Conservation (phyloP, 2,888 invertebrate genomes). For the Heliconius hortense region DNA sequence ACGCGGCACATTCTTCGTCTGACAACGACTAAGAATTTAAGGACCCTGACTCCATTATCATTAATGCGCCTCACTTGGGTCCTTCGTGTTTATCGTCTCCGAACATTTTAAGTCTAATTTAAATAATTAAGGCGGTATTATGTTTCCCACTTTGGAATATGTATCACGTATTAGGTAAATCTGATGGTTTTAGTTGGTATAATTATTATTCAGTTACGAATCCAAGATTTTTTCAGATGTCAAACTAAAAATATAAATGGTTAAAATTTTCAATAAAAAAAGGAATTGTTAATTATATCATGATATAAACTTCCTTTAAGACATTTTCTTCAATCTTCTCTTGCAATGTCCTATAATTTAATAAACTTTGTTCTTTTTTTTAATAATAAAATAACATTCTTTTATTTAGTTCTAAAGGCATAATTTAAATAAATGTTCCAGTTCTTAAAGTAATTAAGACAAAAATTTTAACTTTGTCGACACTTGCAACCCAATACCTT, state of each 20-base stretch:
- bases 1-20: slow-evolving; percentile 66
- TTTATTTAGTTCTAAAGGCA: slow-evolving; percentile 1
- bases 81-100: slow-evolving; percentile 54
- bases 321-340: background rate
- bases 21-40: slow-evolving; percentile 51
- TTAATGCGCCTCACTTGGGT: slow-evolving; percentile 54
- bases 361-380: background rate
- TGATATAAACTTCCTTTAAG: background rate
- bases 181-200: slow-evolving; percentile 14
- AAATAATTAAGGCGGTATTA: slow-evolving; percentile 43
- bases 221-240: background rate
- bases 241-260: background rate
- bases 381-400: background rate
- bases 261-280: background rate
- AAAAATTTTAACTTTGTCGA: slow-evolving; percentile 53
- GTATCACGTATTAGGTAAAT: slow-evolving; percentile 29
- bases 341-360: background rate
- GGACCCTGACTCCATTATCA: slow-evolving; percentile 65
- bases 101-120: slow-evolving; percentile 50
- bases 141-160: slow-evolving; percentile 34
- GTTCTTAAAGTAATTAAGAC: slow-evolving; percentile 34
- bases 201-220: background rate
- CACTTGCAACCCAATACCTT: slow-evolving; percentile 66
- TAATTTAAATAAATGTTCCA: slow-evolving; percentile 1
- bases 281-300: background rate